phyloP scores from a whole-genome alignment of 2,113 vertebrate genomes.

The Speoplatyrhinus poulsoni region DNA sequence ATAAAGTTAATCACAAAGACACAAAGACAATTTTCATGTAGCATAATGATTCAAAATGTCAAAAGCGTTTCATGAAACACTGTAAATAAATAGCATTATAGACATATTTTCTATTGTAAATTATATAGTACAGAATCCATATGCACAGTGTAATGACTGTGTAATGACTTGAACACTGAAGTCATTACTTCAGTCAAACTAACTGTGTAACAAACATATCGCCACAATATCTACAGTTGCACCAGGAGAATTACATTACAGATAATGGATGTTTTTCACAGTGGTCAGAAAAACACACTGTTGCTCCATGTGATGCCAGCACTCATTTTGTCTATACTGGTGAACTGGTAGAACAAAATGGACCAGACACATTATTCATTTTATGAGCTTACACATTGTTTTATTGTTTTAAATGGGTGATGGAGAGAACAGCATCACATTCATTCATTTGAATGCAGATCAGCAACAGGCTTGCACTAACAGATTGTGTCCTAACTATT shows the following conservation, averaged over 20 bases:
- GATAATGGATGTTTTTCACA: too few relatives aligned
- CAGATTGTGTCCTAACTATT: constrained; percentile 21
- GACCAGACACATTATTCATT: too few relatives aligned
- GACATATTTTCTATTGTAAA: neutral
- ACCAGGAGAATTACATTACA: too few relatives aligned
- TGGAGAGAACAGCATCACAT: neutral
- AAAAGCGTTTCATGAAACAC: neutral
- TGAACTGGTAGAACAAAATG: too few relatives aligned
- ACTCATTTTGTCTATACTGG: too few relatives aligned
- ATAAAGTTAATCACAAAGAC: too few relatives aligned
- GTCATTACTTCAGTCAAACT: neutral
- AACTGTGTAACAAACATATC: constrained; percentile 3
- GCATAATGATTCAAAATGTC: neutral
- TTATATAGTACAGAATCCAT: constrained; percentile 24
- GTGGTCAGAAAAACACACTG: too few relatives aligned
- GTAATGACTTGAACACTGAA: neutral
- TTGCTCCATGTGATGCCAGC: too few relatives aligned
- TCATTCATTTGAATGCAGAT: neutral
- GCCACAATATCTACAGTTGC: too few relatives aligned
- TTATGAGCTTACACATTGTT: too few relatives aligned
- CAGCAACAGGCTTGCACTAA: neutral
- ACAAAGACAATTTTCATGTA: too few relatives aligned
- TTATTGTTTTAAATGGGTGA: too few relatives aligned
- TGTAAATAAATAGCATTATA: neutral
- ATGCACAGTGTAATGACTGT: constrained; percentile 20